A percentile compares a stretch with the other conserved stretches of the same genome.
Conservation (phyloP, 2,797 vertebrate species). For the Oreochromis grahami region DNA sequence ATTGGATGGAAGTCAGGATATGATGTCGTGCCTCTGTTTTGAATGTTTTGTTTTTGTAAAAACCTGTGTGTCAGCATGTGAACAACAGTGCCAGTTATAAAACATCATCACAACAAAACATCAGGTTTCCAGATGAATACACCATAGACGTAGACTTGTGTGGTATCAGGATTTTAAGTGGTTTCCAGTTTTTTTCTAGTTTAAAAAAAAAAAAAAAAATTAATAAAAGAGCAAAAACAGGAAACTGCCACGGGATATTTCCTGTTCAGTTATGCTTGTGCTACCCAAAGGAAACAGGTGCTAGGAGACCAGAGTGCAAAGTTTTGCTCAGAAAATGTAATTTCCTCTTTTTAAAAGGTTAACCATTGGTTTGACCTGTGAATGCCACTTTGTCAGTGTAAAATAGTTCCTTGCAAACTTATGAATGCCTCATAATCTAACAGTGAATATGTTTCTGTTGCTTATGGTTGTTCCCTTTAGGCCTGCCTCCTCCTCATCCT, state of each 20-base stretch:
- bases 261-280: not conserved
- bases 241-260: not conserved
- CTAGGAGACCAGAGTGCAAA: not conserved
- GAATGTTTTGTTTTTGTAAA: not conserved
- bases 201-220: not conserved
- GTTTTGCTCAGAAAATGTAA: not conserved
- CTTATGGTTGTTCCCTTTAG: not conserved
- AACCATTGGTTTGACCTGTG: not conserved
- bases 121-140: not conserved
- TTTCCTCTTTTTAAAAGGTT: not conserved
- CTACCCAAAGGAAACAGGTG: slow-evolving; percentile 18
- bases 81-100: not conserved
- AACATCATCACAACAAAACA: not conserved
- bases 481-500: not conserved
- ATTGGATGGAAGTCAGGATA: not conserved
- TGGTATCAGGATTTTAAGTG: not conserved
- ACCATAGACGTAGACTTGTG: not conserved
- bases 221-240: not conserved
- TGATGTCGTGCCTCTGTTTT: not conserved
- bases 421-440: not conserved
- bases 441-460: not conserved
- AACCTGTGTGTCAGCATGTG: not conserved
- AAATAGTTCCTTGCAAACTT: not conserved
- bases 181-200: not conserved
- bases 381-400: not conserved